Evolutionary conservation across 2,113 vertebrate species (phyloP).

Genomic region (Sphyrna mokarran): DNA sequence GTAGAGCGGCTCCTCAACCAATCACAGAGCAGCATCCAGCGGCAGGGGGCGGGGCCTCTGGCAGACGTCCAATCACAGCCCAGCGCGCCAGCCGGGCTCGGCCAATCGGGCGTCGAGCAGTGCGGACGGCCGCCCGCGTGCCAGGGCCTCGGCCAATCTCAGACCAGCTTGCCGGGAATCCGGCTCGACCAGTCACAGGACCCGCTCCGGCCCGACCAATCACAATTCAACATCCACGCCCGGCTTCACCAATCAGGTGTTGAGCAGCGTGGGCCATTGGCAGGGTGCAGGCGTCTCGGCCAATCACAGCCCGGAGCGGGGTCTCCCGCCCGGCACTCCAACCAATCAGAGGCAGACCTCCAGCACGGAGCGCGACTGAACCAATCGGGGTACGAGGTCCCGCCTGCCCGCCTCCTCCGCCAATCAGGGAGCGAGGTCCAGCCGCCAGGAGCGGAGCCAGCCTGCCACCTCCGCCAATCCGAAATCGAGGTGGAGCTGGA

Average conservation of each 20-base stretch:
- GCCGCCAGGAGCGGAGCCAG: neutral
- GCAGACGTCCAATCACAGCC: too few species aligned
- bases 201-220: neutral
- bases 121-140: neutral
- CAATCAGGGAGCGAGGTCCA: neutral
- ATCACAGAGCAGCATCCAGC: slow-evolving; percentile 55
- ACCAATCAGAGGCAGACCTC: slow-evolving; percentile 40
- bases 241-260: neutral
- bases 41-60: slow-evolving; percentile 42
- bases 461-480: neutral
- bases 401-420: neutral
- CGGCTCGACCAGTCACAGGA: too few species aligned
- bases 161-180: neutral
- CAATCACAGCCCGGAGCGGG: neutral
- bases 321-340: accelerated
- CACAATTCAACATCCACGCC: neutral
- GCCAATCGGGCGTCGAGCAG: neutral
- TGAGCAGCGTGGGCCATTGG: neutral
- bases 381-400: neutral
- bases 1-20: neutral
- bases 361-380: slow-evolving; percentile 48
- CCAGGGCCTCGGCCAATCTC: neutral
- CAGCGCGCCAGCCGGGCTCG: neutral
- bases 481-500: slow-evolving; percentile 2
- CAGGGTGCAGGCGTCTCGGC: too few species aligned